A percentile compares a stretch with the other conserved stretches of the same genome.
phyloP scores from a whole-genome alignment of 1,140 invertebrate species.

The Tetranychus cinnabarinus region DNA sequence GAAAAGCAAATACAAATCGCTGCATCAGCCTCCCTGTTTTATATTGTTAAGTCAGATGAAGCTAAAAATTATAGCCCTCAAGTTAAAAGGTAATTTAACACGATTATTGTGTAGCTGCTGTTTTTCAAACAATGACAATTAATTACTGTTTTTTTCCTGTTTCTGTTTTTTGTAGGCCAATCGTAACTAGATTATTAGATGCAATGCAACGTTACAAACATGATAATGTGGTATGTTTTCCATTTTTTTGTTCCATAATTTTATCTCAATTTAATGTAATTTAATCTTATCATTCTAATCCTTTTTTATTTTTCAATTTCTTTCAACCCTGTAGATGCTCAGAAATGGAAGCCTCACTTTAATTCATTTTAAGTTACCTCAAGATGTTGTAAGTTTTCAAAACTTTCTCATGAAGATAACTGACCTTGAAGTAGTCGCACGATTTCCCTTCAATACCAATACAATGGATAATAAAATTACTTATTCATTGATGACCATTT shows the following conservation, averaged over 20 bases:
- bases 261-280: too few relatives aligned
- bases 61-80: conserved; percentile 31
- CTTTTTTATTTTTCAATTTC: neutral
- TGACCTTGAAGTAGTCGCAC: too few relatives aligned
- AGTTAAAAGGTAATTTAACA: conserved; percentile 30
- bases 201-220: conserved; percentile 60
- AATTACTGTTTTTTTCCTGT: neutral
- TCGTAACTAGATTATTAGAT: conserved; percentile 52
- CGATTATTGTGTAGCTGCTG: neutral
- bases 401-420: too few relatives aligned
- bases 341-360: conserved; percentile 79
- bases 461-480: too few relatives aligned
- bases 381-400: conserved; percentile 53
- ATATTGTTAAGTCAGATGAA: conserved; percentile 67
- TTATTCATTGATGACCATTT: too few relatives aligned
- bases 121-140: neutral
- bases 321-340: conserved; percentile 39
- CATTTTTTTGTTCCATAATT: too few relatives aligned
- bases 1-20: conserved; percentile 79
- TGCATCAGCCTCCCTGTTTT: conserved; percentile 72
- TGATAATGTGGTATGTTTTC: conserved; percentile 38
- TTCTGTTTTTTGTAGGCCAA: conserved; percentile 25
- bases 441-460: too few relatives aligned
- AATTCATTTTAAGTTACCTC: conserved; percentile 80
- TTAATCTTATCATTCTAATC: neutral